Evolutionary conservation across 2,113 vertebrate genomes (phyloP).

Genomic region (Condylura cristata): DNA sequence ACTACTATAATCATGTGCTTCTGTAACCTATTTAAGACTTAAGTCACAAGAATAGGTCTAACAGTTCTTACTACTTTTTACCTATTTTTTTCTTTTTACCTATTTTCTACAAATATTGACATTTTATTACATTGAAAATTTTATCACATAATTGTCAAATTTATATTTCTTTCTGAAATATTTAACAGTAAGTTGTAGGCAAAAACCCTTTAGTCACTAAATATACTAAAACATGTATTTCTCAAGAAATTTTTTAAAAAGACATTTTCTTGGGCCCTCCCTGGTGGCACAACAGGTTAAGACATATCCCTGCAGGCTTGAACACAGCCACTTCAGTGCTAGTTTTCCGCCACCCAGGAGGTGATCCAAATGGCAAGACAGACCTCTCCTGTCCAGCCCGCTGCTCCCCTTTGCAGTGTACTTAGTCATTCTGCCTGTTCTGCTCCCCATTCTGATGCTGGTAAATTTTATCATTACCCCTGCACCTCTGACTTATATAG

Average conservation of each 20-base stretch:
- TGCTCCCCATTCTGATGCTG: too few relatives aligned
- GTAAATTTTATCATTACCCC: too few relatives aligned
- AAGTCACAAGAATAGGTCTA: background rate
- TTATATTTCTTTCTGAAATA: slow-evolving; percentile 24
- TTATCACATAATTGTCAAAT: background rate
- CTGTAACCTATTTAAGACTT: background rate
- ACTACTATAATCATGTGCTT: background rate
- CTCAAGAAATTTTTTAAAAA: too few relatives aligned
- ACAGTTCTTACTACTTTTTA: background rate
- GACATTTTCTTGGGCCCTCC: background rate
- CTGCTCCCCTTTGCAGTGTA: too few relatives aligned
- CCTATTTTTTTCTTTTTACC: background rate
- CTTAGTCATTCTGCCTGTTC: too few relatives aligned
- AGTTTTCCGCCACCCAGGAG: too few relatives aligned
- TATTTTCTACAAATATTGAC: slow-evolving; percentile 3
- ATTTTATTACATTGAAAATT: background rate
- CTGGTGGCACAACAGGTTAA: too few relatives aligned
- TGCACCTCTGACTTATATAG: too few relatives aligned
- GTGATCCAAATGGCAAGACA: too few relatives aligned
- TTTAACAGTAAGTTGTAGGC: background rate
- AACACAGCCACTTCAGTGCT: too few relatives aligned
- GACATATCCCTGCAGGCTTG: too few relatives aligned
- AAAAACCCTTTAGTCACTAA: background rate
- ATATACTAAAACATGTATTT: background rate
- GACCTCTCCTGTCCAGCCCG: too few relatives aligned